These are phyloP conservation scores for Tetragonisca angustula DNA, from an alignment of 2,888 invertebrate genomes.

Conservation along the genomic window DNA sequence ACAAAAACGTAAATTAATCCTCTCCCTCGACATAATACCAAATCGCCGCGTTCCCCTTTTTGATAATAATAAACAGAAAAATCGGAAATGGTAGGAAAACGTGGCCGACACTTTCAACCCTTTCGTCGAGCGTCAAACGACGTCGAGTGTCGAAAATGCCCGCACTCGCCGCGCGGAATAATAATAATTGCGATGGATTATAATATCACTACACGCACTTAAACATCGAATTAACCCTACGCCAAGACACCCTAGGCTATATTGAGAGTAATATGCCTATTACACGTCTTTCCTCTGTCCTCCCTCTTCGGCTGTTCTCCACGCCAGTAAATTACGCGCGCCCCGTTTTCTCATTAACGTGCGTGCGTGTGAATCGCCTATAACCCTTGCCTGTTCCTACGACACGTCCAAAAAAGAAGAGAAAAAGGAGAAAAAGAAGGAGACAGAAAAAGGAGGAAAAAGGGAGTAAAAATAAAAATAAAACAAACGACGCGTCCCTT, in stretches of 20 bases:
- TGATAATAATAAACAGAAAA: conserved; percentile 9
- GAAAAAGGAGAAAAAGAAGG: too few relatives aligned
- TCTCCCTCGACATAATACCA: background rate
- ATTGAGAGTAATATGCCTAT: conserved; percentile 68
- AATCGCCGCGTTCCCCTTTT: background rate
- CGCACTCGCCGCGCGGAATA: conserved; percentile 40
- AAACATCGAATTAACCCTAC: conserved; percentile 66
- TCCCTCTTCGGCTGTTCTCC: conserved; percentile 63
- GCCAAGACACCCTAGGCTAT: conserved; percentile 59
- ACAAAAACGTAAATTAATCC: conserved; percentile 1
- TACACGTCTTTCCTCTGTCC: conserved; percentile 70
- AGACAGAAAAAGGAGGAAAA: background rate
- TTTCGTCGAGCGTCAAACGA: background rate
- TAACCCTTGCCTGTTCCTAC: conserved; percentile 44
- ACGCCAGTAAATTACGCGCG: conserved; percentile 67
- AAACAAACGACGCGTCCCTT: conserved; percentile 39
- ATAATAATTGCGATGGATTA: conserved; percentile 53
- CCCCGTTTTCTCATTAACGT: conserved; percentile 70
- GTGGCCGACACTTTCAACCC: conserved; percentile 1
- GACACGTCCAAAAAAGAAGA: conserved; percentile 32
- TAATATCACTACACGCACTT: conserved; percentile 60
- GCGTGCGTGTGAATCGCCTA: conserved; percentile 53
- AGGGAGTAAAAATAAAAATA: background rate
- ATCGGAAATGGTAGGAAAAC: background rate
- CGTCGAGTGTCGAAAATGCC: conserved; percentile 31